A percentile compares a stretch with the other conserved stretches of the same genome.
Conservation (phyloP, 2,888 invertebrate genomes). For the Volucella inflata region DNA sequence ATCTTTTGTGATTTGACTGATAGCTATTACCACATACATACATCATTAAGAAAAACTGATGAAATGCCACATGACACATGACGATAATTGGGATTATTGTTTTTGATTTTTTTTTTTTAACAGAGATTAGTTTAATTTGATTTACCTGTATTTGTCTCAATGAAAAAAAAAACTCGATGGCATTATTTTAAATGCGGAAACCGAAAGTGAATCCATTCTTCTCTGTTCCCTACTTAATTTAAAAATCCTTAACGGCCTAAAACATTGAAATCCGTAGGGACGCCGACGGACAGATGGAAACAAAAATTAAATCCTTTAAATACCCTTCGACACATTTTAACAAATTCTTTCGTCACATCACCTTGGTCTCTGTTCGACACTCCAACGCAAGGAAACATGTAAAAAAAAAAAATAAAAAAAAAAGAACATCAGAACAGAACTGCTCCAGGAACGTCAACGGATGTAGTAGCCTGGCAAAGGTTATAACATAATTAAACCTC, state of each 20-base stretch:
- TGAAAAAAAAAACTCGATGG: too few species aligned
- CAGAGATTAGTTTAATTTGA: too few species aligned
- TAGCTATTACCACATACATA: too few species aligned
- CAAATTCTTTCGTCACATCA: slow-evolving; percentile 41
- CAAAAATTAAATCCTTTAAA: not conserved
- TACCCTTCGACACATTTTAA: slow-evolving; percentile 32
- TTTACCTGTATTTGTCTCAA: too few species aligned
- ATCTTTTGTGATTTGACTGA: not conserved
- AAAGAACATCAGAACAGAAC: slow-evolving; percentile 2
- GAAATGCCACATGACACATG: too few species aligned
- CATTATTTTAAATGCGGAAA: too few species aligned
- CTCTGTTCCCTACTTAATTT: not conserved
- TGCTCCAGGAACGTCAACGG: slow-evolving; percentile 9
- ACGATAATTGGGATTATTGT: too few species aligned
- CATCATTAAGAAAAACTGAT: too few species aligned
- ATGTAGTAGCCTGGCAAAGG: slow-evolving; percentile 18
- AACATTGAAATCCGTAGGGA: not conserved
- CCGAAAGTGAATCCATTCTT: too few species aligned
- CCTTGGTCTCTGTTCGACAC: slow-evolving; percentile 38
- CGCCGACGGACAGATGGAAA: not conserved
- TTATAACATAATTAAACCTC: slow-evolving; percentile 69
- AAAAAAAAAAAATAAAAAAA: not conserved
- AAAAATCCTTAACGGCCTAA: not conserved
- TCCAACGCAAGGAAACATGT: not conserved
- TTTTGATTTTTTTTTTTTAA: too few species aligned